Evolutionary conservation across 2,113 vertebrate species (phyloP).

Genomic region (Cottus gobio): DNA sequence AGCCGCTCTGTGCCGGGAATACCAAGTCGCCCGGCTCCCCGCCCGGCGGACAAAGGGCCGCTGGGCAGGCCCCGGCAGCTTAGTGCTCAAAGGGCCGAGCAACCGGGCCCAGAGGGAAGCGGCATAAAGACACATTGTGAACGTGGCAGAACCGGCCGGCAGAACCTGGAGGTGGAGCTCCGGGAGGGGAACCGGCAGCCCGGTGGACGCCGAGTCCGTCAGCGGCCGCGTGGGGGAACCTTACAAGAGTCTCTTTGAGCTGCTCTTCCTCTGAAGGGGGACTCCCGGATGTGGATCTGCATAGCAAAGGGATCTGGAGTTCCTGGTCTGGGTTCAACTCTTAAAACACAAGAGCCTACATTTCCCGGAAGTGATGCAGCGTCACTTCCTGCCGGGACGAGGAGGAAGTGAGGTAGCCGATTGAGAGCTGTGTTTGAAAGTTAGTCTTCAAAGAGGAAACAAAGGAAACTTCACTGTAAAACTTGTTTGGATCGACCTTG

Average conservation of each 20-base stretch:
- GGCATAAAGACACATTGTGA: conserved; percentile 77
- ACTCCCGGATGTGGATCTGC: neutral
- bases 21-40: conserved; percentile 74
- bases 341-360: neutral
- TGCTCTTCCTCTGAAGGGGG: neutral
- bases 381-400: too few relatives aligned
- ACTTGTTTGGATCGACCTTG: too few relatives aligned
- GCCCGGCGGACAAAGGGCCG: conserved; percentile 71
- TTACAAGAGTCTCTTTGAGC: neutral
- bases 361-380: neutral
- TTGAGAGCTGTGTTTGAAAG: too few relatives aligned
- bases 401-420: too few relatives aligned
- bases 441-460: too few relatives aligned
- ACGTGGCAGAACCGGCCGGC: conserved; percentile 73
- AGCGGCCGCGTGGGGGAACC: too few relatives aligned
- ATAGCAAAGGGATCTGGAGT: neutral
- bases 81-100: conserved; percentile 74
- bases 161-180: neutral
- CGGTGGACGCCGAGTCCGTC: too few relatives aligned
- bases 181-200: too few relatives aligned
- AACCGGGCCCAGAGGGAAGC: conserved; percentile 46
- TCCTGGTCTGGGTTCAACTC: neutral
- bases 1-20: conserved; percentile 81
- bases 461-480: too few relatives aligned
- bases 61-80: conserved; percentile 77